Percentiles rank a stretch among this genome's conserved stretches.
These are phyloP conservation scores for Balaeniceps rex DNA, from an alignment of 2,113 vertebrate species.

Conservation along the genomic window DNA sequence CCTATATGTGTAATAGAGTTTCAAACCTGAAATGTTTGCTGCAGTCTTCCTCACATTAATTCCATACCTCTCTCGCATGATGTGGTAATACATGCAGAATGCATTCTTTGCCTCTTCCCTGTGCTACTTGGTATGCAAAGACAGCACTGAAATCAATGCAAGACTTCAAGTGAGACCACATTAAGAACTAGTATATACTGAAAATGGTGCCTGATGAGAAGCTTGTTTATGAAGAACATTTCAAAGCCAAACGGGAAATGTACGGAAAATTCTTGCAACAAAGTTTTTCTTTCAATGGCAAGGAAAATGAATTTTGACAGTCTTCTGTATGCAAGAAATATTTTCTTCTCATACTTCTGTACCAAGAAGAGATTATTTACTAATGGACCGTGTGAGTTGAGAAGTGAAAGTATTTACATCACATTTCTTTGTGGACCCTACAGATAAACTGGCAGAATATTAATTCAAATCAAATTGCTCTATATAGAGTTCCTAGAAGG, in stretches of 20 bases:
- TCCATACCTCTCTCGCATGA: neutral
- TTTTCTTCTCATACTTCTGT: neutral
- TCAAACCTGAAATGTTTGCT: neutral
- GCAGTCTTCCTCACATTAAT: neutral
- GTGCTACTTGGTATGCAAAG: slow-evolving; percentile 16
- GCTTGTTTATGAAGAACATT: neutral
- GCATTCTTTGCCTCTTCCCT: neutral
- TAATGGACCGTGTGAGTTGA: neutral
- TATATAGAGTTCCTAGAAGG: neutral
- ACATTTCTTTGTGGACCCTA: neutral
- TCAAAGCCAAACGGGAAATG: neutral
- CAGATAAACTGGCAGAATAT: neutral
- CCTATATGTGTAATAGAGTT: neutral
- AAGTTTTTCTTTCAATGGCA: neutral
- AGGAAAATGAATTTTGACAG: neutral
- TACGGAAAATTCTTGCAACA: neutral
- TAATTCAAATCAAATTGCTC: neutral
- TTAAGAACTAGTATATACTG: slow-evolving; percentile 4
- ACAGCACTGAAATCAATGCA: neutral
- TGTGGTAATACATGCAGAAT: neutral
- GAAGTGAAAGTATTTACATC: neutral
- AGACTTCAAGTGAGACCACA: slow-evolving; percentile 3
- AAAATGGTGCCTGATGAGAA: slow-evolving; percentile 4
- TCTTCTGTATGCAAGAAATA: neutral
- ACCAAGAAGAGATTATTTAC: neutral